Base-by-base conservation (phyloP, 2,888 invertebrate genomes). In the Patella depressa region DNA sequence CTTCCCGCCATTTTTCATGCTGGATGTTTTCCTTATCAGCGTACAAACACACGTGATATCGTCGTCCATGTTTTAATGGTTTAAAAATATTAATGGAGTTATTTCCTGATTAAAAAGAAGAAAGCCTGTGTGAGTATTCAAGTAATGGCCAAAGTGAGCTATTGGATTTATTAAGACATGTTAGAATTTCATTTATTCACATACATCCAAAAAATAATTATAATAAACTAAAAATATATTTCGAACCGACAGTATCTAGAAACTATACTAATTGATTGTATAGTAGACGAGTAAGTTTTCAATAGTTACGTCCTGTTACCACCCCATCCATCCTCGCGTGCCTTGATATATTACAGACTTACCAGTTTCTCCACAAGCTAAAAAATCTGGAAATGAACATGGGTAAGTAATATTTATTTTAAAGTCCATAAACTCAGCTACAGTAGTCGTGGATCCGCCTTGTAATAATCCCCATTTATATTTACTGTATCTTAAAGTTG, bases 21-120 rank as follows among this genome's bases (percentile, higher is more conserved):
- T 74, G 59, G n/a, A 81, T 73, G 1, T 55, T 45, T 53, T 81
- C 81, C 24, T 75, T 77, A 14, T 81, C 74, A n/a, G 84, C 84
- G 72, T 81, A 80, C 2, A 85, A 78, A 71, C 84, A 85, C 1
- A 83, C 76, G 7, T 81, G 80, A 69, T 84, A 85, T 12, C 82
- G 78, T 12, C 53, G 75, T 0, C 84, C 84, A 72, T 85, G 79
- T n/a, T 69, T 29, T 12, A 85, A 65, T 17, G n/a, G 2, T 65
- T n/a, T n/a, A 65, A 29, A 29, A 29, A 29, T 29, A 29, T 29
- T 29, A 29, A 29, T 29, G 29, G 2, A 29, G 29, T 29, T 29
- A 29, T 1, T 29, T 29, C 29, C 29, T 29, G 29, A 29, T 29
- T 29, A 29, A 29, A 29, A 29, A 29, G 29, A 29, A 29, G 29